Conservation (phyloP, 2,797 vertebrate genomes). For the Xyrichtys novacula region DNA sequence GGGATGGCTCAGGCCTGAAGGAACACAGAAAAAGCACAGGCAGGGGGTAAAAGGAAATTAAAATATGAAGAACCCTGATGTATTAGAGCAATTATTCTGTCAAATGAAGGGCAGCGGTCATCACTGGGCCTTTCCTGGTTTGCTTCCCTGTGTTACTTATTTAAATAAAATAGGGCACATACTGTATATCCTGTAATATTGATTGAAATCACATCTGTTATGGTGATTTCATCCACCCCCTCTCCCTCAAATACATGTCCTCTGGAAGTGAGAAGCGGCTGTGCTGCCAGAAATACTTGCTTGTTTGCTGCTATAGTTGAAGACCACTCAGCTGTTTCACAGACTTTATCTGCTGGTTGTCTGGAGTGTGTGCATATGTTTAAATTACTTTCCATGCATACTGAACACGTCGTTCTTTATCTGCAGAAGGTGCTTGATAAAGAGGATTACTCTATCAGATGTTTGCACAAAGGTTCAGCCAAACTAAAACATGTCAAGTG, state of each 20-base stretch:
- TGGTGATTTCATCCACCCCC: constrained; percentile 86
- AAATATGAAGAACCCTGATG: constrained; percentile 77
- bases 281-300: constrained; percentile 87
- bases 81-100: constrained; percentile 85
- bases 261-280: constrained; percentile 77
- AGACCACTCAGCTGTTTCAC: constrained; percentile 39
- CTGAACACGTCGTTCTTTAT: constrained; percentile 7
- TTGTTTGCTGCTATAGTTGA: constrained; percentile 84
- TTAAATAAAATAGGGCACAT: constrained; percentile 79
- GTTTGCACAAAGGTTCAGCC: not conserved
- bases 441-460: constrained; percentile 9
- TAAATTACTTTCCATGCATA: constrained; percentile 15
- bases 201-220: constrained; percentile 88
- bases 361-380: constrained; percentile 30
- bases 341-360: constrained; percentile 62
- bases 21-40: constrained; percentile 72
- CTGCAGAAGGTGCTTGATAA: constrained; percentile 4
- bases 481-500: not conserved
- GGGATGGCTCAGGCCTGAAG: constrained; percentile 75
- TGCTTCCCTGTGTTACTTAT: constrained; percentile 66
- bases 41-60: constrained; percentile 79
- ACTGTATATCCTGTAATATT: constrained; percentile 87
- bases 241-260: constrained; percentile 76
- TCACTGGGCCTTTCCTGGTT: constrained; percentile 69
- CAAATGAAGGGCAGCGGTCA: constrained; percentile 77